phyloP scores from a whole-genome alignment of 2,888 invertebrate genomes.

The Eupithecia pulchellata region DNA sequence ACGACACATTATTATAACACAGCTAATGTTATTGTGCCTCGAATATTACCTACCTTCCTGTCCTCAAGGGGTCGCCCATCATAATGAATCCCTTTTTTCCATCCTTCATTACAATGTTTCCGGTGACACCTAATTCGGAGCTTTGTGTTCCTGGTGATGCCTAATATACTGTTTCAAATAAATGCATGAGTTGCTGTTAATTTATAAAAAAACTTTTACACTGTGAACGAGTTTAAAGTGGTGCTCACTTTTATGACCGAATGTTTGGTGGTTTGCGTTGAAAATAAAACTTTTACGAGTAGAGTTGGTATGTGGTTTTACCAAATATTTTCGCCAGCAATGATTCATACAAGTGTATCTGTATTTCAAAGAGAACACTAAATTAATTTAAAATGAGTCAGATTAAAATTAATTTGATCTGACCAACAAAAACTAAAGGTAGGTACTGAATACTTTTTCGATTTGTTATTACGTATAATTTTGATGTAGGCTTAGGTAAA shows the following conservation, averaged over 20 bases:
- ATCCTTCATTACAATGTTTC: constrained; percentile 43
- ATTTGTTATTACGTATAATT: too few species aligned
- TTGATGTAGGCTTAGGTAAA: neutral
- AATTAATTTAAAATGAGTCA: neutral
- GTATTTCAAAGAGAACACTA: neutral
- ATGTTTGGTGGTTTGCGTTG: constrained; percentile 9
- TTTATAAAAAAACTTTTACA: constrained; percentile 22
- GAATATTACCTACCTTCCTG: constrained; percentile 39
- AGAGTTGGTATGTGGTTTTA: constrained; percentile 8
- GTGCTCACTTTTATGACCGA: constrained; percentile 11
- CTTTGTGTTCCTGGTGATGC: constrained; percentile 38
- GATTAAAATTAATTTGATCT: neutral
- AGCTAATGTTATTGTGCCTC: constrained; percentile 41
- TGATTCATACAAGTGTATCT: neutral
- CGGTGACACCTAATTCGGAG: constrained; percentile 44
- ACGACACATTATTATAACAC: constrained; percentile 21
- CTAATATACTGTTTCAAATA: constrained; percentile 13
- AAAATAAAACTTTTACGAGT: constrained; percentile 11
- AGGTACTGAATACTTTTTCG: neutral
- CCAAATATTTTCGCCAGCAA: constrained; percentile 1
- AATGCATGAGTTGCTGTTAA: constrained; percentile 28
- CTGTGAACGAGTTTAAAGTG: neutral
- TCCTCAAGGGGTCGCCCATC: constrained; percentile 46
- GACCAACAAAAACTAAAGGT: neutral
- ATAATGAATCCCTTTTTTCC: constrained; percentile 47